A percentile compares a stretch with the other conserved stretches of the same genome.
Conservation (phyloP, 2,113 vertebrate genomes). For the Madoqua kirkii region DNA sequence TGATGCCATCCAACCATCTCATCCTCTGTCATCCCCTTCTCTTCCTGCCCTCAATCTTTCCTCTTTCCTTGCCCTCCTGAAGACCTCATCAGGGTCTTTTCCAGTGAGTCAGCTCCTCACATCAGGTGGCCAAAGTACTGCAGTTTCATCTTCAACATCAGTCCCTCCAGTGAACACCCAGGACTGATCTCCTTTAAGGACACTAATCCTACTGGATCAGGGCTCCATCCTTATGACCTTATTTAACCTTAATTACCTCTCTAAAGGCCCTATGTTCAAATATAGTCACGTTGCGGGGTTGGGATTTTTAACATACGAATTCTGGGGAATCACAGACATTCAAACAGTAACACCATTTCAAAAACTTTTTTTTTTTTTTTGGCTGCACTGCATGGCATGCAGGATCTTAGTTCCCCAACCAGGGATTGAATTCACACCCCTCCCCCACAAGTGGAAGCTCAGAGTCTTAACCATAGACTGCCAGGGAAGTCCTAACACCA, state of each 20-base stretch:
- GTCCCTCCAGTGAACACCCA: no score
- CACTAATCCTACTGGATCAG: background rate
- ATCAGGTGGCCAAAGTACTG: no score
- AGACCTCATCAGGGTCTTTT: no score
- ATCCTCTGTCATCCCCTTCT: no score
- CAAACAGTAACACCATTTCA: background rate
- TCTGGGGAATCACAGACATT: background rate
- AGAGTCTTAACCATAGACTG: background rate
- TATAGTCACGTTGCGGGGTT: background rate
- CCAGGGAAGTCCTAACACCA: background rate
- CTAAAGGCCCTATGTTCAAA: background rate
- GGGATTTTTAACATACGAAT: background rate
- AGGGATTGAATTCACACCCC: fast-evolving
- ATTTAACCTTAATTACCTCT: background rate
- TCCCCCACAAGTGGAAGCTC: background rate
- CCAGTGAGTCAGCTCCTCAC: no score
- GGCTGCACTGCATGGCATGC: background rate
- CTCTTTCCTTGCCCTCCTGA: no score
- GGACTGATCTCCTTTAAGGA: background rate
- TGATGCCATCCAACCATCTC: no score
- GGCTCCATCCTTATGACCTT: background rate
- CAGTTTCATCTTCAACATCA: no score
- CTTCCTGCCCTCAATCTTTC: no score
- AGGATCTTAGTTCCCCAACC: background rate
- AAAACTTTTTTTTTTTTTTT: background rate